These are phyloP conservation scores for Brachionus manjavacas DNA, from an alignment of 1,140 invertebrate species.

Conservation along the genomic window DNA sequence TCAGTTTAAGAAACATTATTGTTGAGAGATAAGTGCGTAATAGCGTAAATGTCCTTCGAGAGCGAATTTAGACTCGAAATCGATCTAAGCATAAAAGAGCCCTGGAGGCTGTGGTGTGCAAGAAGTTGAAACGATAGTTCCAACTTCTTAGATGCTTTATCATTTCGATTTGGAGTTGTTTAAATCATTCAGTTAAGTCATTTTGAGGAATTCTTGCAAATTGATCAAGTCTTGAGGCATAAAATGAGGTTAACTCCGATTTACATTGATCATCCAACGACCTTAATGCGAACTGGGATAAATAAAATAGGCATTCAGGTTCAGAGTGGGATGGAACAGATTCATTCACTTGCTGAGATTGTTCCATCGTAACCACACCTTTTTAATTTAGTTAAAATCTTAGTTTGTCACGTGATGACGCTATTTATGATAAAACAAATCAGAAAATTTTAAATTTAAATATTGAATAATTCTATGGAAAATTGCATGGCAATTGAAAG, in stretches of 20 bases:
- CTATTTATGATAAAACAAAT: too few species aligned
- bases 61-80: background rate
- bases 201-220: background rate
- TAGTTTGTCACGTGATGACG: too few species aligned
- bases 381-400: too few species aligned
- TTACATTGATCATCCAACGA: background rate
- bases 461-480: too few species aligned
- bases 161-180: background rate
- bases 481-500: too few species aligned
- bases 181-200: background rate
- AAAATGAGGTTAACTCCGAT: background rate
- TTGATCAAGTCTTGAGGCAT: background rate
- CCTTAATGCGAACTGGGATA: background rate
- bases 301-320: background rate
- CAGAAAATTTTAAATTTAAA: too few species aligned
- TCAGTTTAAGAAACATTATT: background rate
- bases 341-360: background rate
- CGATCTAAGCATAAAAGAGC: too few species aligned
- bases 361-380: background rate
- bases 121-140: too few species aligned
- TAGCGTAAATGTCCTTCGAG: background rate
- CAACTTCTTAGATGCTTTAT: background rate
- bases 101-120: too few species aligned
- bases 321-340: background rate
- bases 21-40: background rate